Evolutionary conservation across 1,140 invertebrate species (phyloP).

Genomic region (Andrena cerasifolii): DNA sequence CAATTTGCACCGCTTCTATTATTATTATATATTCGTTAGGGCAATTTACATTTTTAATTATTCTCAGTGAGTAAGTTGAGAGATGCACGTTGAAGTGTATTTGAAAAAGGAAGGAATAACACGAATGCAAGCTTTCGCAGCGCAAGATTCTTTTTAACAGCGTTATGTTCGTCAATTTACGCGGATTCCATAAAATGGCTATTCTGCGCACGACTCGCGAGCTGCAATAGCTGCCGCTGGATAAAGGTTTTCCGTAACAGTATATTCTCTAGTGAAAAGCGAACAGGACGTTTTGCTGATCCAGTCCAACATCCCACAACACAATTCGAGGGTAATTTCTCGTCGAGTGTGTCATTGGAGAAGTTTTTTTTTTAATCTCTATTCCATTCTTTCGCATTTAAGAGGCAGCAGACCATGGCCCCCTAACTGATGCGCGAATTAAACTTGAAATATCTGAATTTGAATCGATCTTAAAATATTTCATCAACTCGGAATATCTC

Average conservation of each 20-base stretch:
- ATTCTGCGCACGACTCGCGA: conserved; percentile 7
- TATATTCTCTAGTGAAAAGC: conserved; percentile 19
- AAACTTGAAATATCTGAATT: no score
- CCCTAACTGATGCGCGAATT: no score
- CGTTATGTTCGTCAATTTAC: conserved; percentile 13
- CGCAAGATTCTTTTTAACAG: neutral
- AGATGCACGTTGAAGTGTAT: neutral
- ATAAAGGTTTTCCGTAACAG: conserved; percentile 14
- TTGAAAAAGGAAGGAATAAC: neutral
- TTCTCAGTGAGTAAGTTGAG: no score
- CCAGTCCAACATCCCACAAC: neutral
- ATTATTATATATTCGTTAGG: no score
- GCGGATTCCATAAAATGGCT: conserved; percentile 8
- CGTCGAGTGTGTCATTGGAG: neutral
- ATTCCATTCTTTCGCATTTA: no score
- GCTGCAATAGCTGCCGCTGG: neutral
- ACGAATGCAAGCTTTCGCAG: neutral
- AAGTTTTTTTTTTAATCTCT: no score
- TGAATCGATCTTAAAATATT: no score
- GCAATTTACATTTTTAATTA: no score
- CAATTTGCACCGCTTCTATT: no score
- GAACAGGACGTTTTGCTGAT: conserved; percentile 12
- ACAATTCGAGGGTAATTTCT: neutral
- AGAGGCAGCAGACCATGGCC: no score
- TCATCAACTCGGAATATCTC: no score